Conservation (phyloP, 2,113 vertebrate genomes). For the Scatophagus argus region DNA sequence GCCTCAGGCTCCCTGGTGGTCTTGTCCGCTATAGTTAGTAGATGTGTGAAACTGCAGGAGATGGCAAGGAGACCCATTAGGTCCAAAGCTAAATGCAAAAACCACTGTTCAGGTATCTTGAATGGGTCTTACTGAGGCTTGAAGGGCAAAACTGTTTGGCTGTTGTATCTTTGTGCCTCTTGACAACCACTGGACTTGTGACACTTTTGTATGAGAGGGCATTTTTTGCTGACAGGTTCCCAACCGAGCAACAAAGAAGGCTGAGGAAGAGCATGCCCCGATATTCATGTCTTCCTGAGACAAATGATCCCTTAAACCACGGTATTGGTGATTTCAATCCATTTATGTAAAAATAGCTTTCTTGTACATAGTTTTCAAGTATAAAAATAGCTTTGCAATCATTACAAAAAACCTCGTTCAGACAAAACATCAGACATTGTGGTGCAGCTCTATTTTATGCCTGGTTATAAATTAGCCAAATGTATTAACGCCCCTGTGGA, state of each 20-base stretch:
- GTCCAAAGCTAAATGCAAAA: neutral
- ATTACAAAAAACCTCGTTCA: neutral
- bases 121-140: neutral
- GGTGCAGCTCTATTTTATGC: constrained; percentile 27
- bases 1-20: neutral
- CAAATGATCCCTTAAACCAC: neutral
- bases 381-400: neutral
- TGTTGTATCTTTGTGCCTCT: neutral
- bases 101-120: neutral
- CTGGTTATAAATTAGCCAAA: constrained; percentile 31
- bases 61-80: neutral
- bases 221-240: neutral
- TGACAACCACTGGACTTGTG: neutral
- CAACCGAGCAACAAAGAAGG: neutral
- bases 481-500: constrained; percentile 36
- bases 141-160: too few species aligned
- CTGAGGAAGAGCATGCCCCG: neutral
- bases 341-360: neutral
- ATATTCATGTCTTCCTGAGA: neutral
- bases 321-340: neutral
- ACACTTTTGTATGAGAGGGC: neutral
- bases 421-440: neutral
- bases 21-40: neutral
- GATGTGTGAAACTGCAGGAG: constrained; percentile 1
- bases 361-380: neutral